A percentile compares a stretch with the other conserved stretches of the same genome.
phyloP scores from a whole-genome alignment of 2,113 vertebrate species.

The Perccottus glenii region DNA sequence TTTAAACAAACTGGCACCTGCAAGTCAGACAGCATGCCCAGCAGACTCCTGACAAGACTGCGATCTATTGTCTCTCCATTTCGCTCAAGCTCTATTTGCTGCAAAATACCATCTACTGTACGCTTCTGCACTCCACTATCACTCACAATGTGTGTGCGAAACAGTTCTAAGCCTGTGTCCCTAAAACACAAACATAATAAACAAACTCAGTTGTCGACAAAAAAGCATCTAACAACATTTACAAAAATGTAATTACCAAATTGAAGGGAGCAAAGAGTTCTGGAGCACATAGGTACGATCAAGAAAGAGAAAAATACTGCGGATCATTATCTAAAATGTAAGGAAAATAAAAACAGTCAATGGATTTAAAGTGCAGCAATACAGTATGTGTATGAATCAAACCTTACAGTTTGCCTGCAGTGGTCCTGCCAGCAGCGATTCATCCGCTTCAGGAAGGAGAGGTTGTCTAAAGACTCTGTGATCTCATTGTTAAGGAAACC shows the following conservation, averaged over 20 bases:
- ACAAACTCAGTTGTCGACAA: constrained; percentile 11
- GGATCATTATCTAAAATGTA: constrained; percentile 92
- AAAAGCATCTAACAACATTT: constrained; percentile 12
- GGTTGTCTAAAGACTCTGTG: constrained; percentile 97
- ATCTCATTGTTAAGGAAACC: constrained; percentile 81
- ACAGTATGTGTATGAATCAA: background rate
- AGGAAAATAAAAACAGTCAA: background rate
- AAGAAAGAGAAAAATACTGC: constrained; percentile 99
- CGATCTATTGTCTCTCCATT: constrained; percentile 96
- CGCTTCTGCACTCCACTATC: constrained; percentile 96
- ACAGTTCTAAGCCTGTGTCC: constrained; percentile 97
- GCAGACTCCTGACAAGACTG: constrained; percentile 92
- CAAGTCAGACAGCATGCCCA: constrained; percentile 97
- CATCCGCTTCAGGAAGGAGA: constrained; percentile 98
- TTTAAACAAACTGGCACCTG: constrained; percentile 79
- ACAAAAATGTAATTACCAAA: constrained; percentile 85
- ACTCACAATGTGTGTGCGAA: constrained; percentile 96
- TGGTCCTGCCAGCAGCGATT: constrained; percentile 99
- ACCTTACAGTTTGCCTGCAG: constrained; percentile 95
- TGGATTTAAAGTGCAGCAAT: background rate
- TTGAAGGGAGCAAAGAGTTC: constrained; percentile 98
- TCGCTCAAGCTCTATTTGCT: constrained; percentile 94
- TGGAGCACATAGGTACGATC: constrained; percentile 98
- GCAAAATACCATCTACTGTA: constrained; percentile 95
- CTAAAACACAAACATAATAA: constrained; percentile 68